Evolutionary conservation across 1,140 invertebrate genomes (phyloP).

Genomic region (Tetramorium alpestre): DNA sequence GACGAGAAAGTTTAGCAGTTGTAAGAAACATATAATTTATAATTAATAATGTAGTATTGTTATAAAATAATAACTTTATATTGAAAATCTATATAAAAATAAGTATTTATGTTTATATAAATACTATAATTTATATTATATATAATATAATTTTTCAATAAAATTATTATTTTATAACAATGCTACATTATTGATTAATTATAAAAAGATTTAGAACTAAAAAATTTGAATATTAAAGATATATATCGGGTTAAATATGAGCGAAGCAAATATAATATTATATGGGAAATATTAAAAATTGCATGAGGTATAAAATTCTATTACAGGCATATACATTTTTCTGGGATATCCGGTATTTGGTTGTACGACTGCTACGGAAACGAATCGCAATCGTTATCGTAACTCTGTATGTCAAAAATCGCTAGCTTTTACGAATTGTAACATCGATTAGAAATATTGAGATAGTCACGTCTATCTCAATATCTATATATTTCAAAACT

Average conservation of each 20-base stretch:
- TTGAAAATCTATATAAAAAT: background rate
- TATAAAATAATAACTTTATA: background rate
- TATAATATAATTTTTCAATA: background rate
- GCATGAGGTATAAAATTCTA: conserved; percentile 19
- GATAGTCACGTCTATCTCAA: background rate
- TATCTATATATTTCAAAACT: background rate
- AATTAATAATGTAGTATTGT: background rate
- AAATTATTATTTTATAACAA: background rate
- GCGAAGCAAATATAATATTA: conserved; percentile 11
- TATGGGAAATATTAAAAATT: conserved; percentile 5
- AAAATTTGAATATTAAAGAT: background rate
- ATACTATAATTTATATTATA: too few species aligned
- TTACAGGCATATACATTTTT: conserved; percentile 9
- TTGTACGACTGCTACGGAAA: background rate
- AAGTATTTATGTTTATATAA: too few species aligned
- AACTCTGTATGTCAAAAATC: conserved; percentile 1
- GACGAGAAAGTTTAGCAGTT: background rate
- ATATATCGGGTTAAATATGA: background rate
- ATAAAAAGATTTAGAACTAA: background rate
- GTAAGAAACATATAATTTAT: background rate
- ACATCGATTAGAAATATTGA: conserved; percentile 19
- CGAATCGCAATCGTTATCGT: conserved; percentile 11
- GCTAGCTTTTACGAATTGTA: background rate
- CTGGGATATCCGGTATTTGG: conserved; percentile 24
- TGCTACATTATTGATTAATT: background rate